Evolutionary conservation across 2,113 vertebrate genomes (phyloP), one percentile per base, ranked within the genome.

Genomic region (Ophthalmotilapia sp.): DNA sequence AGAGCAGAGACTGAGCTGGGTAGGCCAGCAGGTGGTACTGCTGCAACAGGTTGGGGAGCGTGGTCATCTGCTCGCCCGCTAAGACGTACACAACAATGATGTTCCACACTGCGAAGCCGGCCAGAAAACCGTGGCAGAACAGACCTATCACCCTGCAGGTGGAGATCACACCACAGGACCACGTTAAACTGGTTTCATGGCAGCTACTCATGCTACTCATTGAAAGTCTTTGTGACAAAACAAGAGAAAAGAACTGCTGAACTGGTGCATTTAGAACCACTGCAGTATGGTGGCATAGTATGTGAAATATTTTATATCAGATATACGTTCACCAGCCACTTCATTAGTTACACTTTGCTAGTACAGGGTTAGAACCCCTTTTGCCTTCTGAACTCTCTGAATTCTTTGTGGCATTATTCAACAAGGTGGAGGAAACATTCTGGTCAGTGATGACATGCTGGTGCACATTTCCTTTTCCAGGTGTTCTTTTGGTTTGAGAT

Each of bases 31-130:
- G 93, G 92, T 97, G 98, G 86, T 99, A 99, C 83, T 98, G 97
- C 86, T 97, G 95, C 17, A 99, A 95, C 75, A 99, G 95, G 94
- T 98, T 98, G 17, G 96, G 92, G 79, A 98, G 89, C 0, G 91
- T 94, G 42, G 97, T 97, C 90, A 98, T 95, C 75, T 98, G 95
- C 53, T 97, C 96, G 54, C 98, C 98, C 7, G 97, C 97, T 87
- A 99, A 89, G 83, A 97, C 91, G n/a, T 98, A 99, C 91, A 99
- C 97, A 23, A 99, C 96, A 12, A 97, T 95, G 17, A 97, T 95
- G 91, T 99, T 99, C 98, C 98, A 99, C 49, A 98, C 96, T 0
- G 98, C 96, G 60, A 96, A 99, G 3, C 98, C 98, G 2, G 98
- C 97, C 94, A 99, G 95, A 94, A 99, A 98, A 4, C 98, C 98